Conservation (phyloP, 2,113 vertebrate genomes). For the Notiomystis cincta region DNA sequence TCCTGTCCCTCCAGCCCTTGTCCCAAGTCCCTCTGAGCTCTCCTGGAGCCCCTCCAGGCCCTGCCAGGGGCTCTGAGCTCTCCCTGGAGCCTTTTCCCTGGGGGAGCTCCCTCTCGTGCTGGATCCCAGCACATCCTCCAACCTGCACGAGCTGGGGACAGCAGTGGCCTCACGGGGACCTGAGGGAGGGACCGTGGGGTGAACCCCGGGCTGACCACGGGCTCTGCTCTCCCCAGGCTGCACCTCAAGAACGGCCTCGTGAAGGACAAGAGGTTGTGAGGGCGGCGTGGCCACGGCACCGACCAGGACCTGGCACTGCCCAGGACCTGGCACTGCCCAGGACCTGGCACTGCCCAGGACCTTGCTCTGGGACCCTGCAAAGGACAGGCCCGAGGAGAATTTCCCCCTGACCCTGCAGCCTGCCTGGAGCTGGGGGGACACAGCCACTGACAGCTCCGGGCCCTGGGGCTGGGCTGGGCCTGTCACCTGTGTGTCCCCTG, state of each 20-base stretch:
- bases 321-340: background rate
- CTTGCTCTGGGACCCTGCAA: background rate
- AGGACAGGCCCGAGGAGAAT: background rate
- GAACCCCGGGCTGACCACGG: accelerated
- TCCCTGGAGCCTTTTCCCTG: background rate
- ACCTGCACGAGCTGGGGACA: accelerated
- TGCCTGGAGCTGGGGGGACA: background rate
- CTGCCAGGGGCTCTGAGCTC: background rate
- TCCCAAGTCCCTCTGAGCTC: background rate
- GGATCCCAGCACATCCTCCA: background rate
- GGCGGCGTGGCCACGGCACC: background rate
- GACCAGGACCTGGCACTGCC: background rate
- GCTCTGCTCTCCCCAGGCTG: slow-evolving; percentile 49
- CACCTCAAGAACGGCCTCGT: slow-evolving; percentile 82
- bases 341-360: background rate
- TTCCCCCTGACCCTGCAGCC: background rate
- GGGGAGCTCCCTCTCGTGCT: accelerated
- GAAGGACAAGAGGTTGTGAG: slow-evolving; percentile 84
- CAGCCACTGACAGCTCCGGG: background rate
- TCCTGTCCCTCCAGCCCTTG: background rate
- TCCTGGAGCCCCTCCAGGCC: background rate
- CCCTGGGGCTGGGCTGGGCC: background rate
- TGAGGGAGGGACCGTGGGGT: accelerated
- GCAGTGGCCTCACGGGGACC: accelerated
- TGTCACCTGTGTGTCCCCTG: background rate